Conservation (phyloP, 2,113 vertebrate species). For the Proteles cristata region DNA sequence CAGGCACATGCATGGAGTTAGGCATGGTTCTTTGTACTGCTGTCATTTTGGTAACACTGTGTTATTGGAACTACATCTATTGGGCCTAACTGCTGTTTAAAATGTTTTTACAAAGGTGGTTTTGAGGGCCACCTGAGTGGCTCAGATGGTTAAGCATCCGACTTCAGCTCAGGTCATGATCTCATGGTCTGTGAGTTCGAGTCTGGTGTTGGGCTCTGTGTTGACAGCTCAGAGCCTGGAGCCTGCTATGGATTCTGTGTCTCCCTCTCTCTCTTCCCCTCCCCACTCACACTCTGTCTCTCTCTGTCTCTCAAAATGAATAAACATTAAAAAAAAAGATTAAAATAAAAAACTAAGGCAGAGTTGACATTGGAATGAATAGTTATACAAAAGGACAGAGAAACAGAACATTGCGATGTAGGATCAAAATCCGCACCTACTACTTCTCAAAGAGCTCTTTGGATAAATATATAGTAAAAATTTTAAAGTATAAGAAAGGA, state of each 20-base stretch:
- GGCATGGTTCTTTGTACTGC: background rate
- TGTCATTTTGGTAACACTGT: background rate
- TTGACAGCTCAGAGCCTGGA: no score
- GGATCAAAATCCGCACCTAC: background rate
- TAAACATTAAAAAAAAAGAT: no score
- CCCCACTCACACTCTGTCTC: no score
- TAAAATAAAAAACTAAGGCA: background rate
- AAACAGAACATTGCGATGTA: background rate
- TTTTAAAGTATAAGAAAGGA: background rate
- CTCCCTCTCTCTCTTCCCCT: no score
- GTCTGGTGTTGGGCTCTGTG: no score
- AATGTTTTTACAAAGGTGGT: background rate
- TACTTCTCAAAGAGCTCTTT: background rate
- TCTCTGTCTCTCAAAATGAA: no score
- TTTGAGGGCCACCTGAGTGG: background rate
- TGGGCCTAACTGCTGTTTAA: background rate
- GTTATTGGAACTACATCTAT: background rate
- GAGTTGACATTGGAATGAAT: conserved; percentile 33
- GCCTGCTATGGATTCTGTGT: no score
- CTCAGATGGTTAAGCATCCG: no score
- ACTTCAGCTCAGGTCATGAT: no score
- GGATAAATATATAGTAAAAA: background rate
- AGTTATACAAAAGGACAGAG: background rate
- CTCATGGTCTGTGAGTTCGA: no score
- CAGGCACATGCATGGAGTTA: rapidly evolving